Evolutionary conservation across 92 coral and sea anemone genomes (phyloP).

Genomic region (Metridium senile): DNA sequence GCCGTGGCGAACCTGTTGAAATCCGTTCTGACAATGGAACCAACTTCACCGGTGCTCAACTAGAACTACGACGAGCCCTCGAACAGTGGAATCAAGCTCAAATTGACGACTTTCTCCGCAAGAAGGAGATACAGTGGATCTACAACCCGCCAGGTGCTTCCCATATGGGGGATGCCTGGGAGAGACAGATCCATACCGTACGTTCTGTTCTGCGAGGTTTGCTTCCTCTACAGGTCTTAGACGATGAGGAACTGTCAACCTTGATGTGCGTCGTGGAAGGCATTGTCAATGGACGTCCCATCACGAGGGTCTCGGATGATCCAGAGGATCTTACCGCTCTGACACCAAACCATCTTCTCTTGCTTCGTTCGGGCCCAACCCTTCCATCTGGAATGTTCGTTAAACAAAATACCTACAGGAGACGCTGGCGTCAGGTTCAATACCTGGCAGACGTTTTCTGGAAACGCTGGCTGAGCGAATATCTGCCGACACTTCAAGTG

Average conservation of each 20-base stretch:
- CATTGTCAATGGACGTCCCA: slow-evolving; percentile 47
- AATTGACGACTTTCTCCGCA: slow-evolving; percentile 30
- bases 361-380: slow-evolving; percentile 54
- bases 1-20: slow-evolving; percentile 41
- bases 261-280: slow-evolving; percentile 52
- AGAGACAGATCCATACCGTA: slow-evolving; percentile 45
- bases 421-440: slow-evolving; percentile 58
- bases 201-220: slow-evolving; percentile 36
- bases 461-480: slow-evolving; percentile 47
- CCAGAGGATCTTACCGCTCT: slow-evolving; percentile 39
- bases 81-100: slow-evolving; percentile 40
- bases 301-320: slow-evolving; percentile 46
- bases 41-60: slow-evolving; percentile 50
- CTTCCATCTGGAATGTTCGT: slow-evolving; percentile 45
- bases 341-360: slow-evolving; percentile 53
- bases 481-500: slow-evolving; percentile 39
- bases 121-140: slow-evolving; percentile 37
- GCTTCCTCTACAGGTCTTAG: slow-evolving; percentile 25
- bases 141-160: slow-evolving; percentile 51
- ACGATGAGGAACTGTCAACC: slow-evolving; percentile 42
- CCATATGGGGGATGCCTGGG: slow-evolving; percentile 55
- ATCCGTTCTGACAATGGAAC: slow-evolving; percentile 48
- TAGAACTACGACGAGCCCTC: slow-evolving; percentile 36
- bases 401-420: slow-evolving; percentile 44
- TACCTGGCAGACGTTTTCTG: slow-evolving; percentile 50